Conservation (phyloP, 2,797 vertebrate genomes). For the Emys orbicularis region DNA sequence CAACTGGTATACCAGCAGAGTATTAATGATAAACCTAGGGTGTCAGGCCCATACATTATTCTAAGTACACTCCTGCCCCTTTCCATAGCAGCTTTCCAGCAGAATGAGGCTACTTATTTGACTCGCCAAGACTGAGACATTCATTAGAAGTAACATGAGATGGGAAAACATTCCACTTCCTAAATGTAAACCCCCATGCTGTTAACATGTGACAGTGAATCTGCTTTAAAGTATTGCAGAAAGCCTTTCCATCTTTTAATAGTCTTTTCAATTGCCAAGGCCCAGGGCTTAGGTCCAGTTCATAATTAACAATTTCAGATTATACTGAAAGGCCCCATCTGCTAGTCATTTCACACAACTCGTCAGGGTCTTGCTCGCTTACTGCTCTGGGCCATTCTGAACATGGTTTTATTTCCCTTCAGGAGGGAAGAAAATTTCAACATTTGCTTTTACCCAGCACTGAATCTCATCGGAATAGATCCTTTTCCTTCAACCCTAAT, state of each 20-base stretch:
- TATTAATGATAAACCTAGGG: not conserved
- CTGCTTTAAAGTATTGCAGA: not conserved
- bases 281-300: not conserved
- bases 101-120: not conserved
- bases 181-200: not conserved
- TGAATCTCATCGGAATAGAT: slow-evolving; percentile 86
- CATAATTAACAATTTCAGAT: not conserved
- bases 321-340: not conserved
- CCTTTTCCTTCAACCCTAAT: slow-evolving; percentile 89
- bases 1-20: not conserved
- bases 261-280: not conserved
- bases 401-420: slow-evolving; percentile 32
- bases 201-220: not conserved
- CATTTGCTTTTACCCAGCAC: slow-evolving; percentile 83
- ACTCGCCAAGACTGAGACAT: not conserved
- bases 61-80: not conserved
- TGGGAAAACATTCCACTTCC: not conserved
- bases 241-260: not conserved
- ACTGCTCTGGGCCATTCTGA: not conserved
- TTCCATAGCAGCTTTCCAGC: not conserved
- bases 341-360: not conserved
- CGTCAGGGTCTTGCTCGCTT: not conserved
- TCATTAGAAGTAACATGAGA: not conserved
- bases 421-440: slow-evolving; percentile 93
- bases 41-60: not conserved